Base-by-base conservation (phyloP, 2,888 invertebrate genomes). In the Drosophila fungiperda region DNA sequence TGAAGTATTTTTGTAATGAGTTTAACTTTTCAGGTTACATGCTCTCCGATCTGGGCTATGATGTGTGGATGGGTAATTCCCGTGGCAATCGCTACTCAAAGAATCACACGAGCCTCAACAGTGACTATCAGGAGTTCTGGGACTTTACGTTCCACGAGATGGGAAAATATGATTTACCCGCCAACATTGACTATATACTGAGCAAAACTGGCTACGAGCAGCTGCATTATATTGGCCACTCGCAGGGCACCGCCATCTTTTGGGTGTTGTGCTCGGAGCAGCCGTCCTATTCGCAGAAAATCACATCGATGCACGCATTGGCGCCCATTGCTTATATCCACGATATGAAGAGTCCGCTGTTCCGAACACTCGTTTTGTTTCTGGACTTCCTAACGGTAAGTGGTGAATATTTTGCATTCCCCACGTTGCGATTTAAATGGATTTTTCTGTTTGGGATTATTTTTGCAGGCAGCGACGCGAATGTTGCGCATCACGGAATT, bases 181-280 rank as follows among this genome's bases (percentile, higher is more conserved):
- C 97, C 0, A 96, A 96, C 94, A 95, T 99, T 59, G 96, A 98
- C 91, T 95, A 96, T 87, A 94, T 96, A 32, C 92, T 96, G 9
- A 90, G 92, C 6, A 80, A 91, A 9, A 96, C 97, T 0, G 94
- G 95, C 3, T 94, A 94, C 58, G 87, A 94, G 23, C 94, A 95
- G 68, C 89, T 98, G 0, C 96, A 96, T 87, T 97, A 97, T 90
- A 93, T 96, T 2, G 98, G 97, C 0, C 97, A 98, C 91, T 98
- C 97, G 0, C 93, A 94, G 91, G 96, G 96, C 52, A 94, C 94
- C 1, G 94, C 95, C 1, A 90, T 93, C 35, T 95, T 95, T 83
- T 95, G 93, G 89, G 94, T 95, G 0, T 93, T 95, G 91, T 93
- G 94, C 58, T 93, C 94, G 1, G 93, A 94, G 72, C 91, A 91